Conservation (phyloP, 2,797 vertebrate species). For the Darevskia nairensis region DNA sequence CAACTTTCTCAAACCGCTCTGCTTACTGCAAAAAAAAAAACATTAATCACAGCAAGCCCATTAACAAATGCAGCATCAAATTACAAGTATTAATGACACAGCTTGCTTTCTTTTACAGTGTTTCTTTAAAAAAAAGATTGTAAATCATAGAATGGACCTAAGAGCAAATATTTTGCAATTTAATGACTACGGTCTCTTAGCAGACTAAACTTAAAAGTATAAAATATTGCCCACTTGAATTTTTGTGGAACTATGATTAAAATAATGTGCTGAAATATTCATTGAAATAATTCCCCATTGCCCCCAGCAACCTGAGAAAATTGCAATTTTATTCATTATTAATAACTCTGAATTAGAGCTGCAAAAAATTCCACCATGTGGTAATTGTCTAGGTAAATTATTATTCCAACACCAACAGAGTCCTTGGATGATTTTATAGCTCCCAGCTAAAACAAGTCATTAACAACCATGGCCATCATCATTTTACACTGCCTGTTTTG, state of each 20-base stretch:
- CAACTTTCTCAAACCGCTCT: conserved; percentile 70
- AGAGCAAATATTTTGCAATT: conserved; percentile 90
- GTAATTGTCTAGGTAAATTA: conserved; percentile 99
- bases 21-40: conserved; percentile 75
- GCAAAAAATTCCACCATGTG: conserved; percentile 89
- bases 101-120: conserved; percentile 90
- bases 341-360: conserved; percentile 96
- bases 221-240: conserved; percentile 89
- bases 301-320: conserved; percentile 94
- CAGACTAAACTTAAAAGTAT: conserved; percentile 89
- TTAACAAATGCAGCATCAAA: conserved; percentile 95
- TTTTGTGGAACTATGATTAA: conserved; percentile 93
- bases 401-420: conserved; percentile 91
- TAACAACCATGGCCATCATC: conserved; percentile 82
- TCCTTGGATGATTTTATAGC: conserved; percentile 90
- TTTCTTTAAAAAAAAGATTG: conserved; percentile 93
- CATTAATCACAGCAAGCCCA: conserved; percentile 89
- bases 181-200: conserved; percentile 90
- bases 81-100: conserved; percentile 94
- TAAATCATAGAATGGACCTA: conserved; percentile 94
- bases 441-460: conserved; percentile 92
- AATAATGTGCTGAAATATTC: conserved; percentile 99
- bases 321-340: conserved; percentile 99
- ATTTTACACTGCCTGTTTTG: conserved; percentile 75
- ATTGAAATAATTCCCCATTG: conserved; percentile 96